Evolutionary conservation across 2,797 vertebrate species (phyloP).

Genomic region (Holocentrus rufus): DNA sequence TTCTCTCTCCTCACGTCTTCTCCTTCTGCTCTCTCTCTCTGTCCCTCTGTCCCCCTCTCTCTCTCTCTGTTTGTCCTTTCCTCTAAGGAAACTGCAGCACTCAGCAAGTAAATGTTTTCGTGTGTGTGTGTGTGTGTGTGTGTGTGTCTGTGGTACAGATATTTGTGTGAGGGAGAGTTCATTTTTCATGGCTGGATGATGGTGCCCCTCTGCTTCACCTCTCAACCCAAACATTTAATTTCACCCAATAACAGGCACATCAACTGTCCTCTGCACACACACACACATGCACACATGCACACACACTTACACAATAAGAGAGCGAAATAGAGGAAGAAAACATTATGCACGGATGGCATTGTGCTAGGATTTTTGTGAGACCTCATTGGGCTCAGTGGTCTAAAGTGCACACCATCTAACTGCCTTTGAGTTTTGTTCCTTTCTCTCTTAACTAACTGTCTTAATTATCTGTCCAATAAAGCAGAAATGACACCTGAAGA

Average conservation of each 20-base stretch:
- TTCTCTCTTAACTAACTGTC: too few species aligned
- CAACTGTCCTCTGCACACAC: not conserved
- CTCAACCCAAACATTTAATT: conserved; percentile 15
- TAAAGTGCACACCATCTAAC: too few species aligned
- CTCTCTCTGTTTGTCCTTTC: conserved; percentile 25
- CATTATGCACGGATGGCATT: too few species aligned
- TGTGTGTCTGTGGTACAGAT: not conserved
- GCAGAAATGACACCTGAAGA: too few species aligned
- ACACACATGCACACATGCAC: not conserved
- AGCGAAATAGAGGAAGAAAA: too few species aligned
- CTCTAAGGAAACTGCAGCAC: conserved; percentile 10
- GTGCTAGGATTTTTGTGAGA: too few species aligned
- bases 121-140: not conserved
- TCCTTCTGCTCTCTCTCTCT: conserved; percentile 1
- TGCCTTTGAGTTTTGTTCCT: too few species aligned
- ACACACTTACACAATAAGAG: too few species aligned
- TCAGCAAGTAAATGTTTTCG: conserved; percentile 6
- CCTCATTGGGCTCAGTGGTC: too few species aligned
- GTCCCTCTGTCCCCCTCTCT: conserved; percentile 1
- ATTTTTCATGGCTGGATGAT: conserved; percentile 35
- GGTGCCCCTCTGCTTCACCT: conserved; percentile 7
- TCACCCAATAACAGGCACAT: not conserved
- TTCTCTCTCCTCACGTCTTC: conserved; percentile 9
- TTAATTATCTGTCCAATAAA: too few species aligned
- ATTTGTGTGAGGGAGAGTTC: not conserved